phyloP scores from a whole-genome alignment of 2,797 vertebrate species.

The Notolabrus celidotus region DNA sequence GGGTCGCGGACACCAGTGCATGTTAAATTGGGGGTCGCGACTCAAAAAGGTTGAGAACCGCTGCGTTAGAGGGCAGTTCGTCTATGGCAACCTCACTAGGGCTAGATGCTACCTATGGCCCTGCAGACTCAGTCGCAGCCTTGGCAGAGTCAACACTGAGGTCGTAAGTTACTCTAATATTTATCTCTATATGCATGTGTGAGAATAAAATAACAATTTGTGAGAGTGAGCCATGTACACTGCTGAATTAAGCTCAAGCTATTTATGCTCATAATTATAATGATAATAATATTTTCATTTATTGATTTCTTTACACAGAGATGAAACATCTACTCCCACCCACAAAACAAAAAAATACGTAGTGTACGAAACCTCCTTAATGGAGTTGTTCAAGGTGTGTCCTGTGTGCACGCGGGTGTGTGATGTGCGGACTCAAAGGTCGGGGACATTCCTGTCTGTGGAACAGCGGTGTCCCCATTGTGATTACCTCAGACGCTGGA shows the following conservation, averaged over 20 bases:
- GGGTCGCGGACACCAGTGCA: too few species aligned
- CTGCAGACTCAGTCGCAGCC: background rate
- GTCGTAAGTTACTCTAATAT: background rate
- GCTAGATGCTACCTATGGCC: background rate
- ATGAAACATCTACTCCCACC: background rate
- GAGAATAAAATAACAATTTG: background rate
- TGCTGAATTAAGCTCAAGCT: too few species aligned
- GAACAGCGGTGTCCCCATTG: slow-evolving; percentile 25
- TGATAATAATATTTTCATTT: background rate
- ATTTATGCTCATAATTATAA: background rate
- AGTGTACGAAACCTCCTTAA: slow-evolving; percentile 3
- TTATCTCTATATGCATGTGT: background rate
- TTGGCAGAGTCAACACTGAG: background rate
- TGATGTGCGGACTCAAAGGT: background rate
- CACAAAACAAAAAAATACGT: slow-evolving; percentile 1
- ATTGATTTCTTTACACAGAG: background rate
- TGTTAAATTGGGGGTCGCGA: too few species aligned
- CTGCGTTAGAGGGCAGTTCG: background rate
- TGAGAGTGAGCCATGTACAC: too few species aligned
- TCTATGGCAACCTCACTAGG: background rate
- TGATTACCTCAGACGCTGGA: too few species aligned
- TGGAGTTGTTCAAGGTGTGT: slow-evolving; percentile 7
- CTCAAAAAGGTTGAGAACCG: too few species aligned
- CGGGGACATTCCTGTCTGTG: slow-evolving; percentile 12
- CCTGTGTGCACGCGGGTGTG: background rate